phyloP scores from a whole-genome alignment of 1,140 invertebrate genomes.

The Meloidogyne hapla region DNA sequence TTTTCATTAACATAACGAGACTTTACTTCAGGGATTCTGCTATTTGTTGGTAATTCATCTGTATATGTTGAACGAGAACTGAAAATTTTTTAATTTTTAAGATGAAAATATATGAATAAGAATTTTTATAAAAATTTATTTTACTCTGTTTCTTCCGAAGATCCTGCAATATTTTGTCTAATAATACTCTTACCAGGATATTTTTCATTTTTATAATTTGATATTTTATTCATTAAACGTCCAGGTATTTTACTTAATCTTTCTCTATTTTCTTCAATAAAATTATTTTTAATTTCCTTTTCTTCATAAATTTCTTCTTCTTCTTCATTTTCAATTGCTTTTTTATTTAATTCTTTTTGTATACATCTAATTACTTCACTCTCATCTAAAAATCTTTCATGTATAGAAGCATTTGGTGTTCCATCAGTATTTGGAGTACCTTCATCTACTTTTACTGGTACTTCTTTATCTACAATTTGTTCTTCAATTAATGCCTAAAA shows the following conservation, averaged over 20 bases:
- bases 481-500: conserved; percentile 2
- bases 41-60: background rate
- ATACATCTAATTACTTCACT: background rate
- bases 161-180: background rate
- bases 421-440: background rate
- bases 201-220: background rate
- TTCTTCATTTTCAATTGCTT: conserved; percentile 1
- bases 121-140: background rate
- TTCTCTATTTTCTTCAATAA: background rate
- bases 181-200: background rate
- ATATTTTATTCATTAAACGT: conserved; percentile 3
- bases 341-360: background rate
- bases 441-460: background rate
- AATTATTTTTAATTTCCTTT: background rate
- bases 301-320: no score
- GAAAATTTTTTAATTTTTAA: no score
- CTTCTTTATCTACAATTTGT: background rate
- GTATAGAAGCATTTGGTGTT: background rate
- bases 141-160: background rate
- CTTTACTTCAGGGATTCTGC: background rate
- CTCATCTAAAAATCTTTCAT: conserved; percentile 5
- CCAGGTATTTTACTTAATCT: background rate
- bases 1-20: no score
- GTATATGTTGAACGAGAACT: background rate
- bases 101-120: no score